phyloP scores from a whole-genome alignment of 2,797 vertebrate genomes.

The Anabacerthia variegaticeps region DNA sequence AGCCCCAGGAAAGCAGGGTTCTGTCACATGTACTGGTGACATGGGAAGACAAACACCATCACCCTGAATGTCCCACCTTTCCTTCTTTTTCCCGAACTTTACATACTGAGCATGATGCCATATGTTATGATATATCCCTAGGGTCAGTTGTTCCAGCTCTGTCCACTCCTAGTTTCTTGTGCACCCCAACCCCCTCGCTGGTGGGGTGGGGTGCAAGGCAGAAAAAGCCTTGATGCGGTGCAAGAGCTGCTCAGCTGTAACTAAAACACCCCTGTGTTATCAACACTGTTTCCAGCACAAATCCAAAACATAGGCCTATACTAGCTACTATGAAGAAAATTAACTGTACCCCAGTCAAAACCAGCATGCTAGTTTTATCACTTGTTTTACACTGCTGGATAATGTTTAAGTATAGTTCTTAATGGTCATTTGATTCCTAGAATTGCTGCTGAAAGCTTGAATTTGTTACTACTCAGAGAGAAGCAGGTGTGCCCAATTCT shows the following conservation, averaged over 20 bases:
- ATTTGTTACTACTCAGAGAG: background rate
- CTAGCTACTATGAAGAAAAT: background rate
- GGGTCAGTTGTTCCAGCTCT: background rate
- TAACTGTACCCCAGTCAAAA: background rate
- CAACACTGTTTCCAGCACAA: background rate
- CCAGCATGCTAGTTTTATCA: background rate
- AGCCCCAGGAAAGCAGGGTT: background rate
- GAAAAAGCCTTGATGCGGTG: background rate
- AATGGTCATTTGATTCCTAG: background rate
- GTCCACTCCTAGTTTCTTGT: background rate
- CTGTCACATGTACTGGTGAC: background rate
- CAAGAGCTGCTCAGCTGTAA: background rate
- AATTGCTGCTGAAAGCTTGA: background rate
- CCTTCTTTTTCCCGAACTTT: background rate
- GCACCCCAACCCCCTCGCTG: accelerated
- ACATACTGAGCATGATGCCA: background rate
- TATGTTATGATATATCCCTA: background rate
- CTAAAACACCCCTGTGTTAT: background rate
- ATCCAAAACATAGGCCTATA: background rate
- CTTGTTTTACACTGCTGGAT: background rate
- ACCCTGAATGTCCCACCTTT: background rate
- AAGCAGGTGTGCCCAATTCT: background rate
- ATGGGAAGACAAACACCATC: background rate
- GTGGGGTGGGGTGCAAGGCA: background rate
- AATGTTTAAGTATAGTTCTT: background rate